Base-by-base conservation (phyloP, 2,113 vertebrate species). In the Oceanites oceanicus region DNA sequence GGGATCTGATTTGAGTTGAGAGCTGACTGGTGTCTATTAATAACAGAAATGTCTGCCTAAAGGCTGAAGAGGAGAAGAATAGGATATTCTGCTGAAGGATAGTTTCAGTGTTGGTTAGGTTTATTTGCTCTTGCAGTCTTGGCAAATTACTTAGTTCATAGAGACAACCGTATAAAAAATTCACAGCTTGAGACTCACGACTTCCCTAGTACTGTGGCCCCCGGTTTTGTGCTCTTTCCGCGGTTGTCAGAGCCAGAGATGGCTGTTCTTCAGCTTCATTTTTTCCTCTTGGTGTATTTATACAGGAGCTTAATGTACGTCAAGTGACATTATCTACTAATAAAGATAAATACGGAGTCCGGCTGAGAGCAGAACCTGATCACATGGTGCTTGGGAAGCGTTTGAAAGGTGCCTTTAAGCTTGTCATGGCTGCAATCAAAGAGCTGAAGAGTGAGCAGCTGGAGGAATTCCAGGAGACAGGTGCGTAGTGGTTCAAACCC, bases 321-420 rank as follows among this genome's bases (percentile, higher is more conserved):
- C 98, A 98, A 89, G 97, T 99, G 90, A 99, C 99, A 1, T 90
- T 99, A 44, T 99, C 99, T 29, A 98, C 98, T 3, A 99, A 99
- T 96, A 99, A 99, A 96, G 98, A 98, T 86, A 98, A 98, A 76
- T 99, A 99, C 1, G 99, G 99, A 7, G 99, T 99, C 92, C 97
- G 97, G 10, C 98, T 99, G 88, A 96, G 99, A 96, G 99, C 99
- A 3, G 99, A 99, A 95, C 99, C 99, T 0, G 99, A 99, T 98
- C 99, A 99, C 98, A 99, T 99, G 99, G 99, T 99, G 66, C 98
- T 99, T 77, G 99, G 99, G 87, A 99, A 99, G 73, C 98, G 99
- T 53, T 98, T 99, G 82, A 99, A 99, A 86, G 99, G 98, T 7
- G 99, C 99, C 14, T 99, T 99, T 97, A 99, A 99, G 93, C 67